These are phyloP conservation scores for Cataglyphis rosenhaueri DNA, from an alignment of 2,888 invertebrate species.

Conservation along the genomic window DNA sequence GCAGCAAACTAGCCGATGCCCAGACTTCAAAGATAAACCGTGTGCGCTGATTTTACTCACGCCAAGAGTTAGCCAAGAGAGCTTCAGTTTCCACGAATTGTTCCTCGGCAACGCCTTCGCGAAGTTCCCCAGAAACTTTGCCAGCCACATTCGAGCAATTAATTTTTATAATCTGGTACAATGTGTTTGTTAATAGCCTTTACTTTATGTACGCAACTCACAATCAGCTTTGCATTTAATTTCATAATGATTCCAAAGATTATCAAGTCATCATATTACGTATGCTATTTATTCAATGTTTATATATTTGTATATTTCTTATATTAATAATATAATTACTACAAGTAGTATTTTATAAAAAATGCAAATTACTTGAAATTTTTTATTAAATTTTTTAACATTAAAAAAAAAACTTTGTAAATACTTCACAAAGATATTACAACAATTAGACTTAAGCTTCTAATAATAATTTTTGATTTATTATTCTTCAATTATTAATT, in stretches of 20 bases:
- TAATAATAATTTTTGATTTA: neutral
- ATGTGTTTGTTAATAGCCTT: neutral
- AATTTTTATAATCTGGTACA: neutral
- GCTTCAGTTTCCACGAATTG: neutral
- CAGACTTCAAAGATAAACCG: conserved; percentile 29
- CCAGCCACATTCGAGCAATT: neutral
- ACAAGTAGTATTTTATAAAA: neutral
- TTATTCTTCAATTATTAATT: neutral
- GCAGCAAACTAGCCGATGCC: conserved; percentile 8
- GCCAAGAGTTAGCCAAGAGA: conserved; percentile 17
- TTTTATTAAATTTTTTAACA: neutral
- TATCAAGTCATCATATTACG: neutral
- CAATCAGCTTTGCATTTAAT: neutral
- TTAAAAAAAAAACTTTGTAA: neutral
- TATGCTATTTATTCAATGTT: neutral
- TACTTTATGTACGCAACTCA: neutral
- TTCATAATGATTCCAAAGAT: neutral
- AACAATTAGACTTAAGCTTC: neutral
- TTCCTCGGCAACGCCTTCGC: neutral
- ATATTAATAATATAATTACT: neutral
- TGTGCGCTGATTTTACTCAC: conserved; percentile 18
- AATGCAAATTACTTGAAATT: neutral
- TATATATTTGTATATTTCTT: neutral
- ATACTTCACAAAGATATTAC: neutral
- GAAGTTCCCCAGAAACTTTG: neutral